Base-by-base conservation (phyloP, 2,888 invertebrate genomes). In the Capitulum mitella region DNA sequence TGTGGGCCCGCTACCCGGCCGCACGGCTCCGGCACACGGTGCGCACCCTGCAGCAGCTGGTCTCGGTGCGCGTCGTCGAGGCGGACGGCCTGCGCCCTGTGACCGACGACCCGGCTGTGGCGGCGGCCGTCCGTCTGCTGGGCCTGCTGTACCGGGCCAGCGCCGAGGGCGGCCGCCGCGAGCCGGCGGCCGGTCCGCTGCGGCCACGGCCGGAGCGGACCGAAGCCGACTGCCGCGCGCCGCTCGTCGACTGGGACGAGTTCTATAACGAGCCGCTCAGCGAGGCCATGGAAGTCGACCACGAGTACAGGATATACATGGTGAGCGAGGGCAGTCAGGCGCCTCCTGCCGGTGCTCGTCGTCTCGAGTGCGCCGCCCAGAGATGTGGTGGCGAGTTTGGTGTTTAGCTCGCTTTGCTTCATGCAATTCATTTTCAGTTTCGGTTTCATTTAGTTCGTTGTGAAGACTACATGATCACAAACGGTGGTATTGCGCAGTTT, bases 241-340 rank as follows among this genome's bases (percentile, higher is more conserved):
- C 97, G 58, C 89, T 91, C 83, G 89, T 97, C 85, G 91, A 93
- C 79, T 94, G 93, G 84, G 91, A 92, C 81, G 96, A 97, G 84
- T 97, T 97, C 87, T 94, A 97, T 86, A 97, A 97, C 86, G 97
- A 97, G 86, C 92, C 93, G 0, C 88, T 97, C 77, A 95, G 95
- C 87, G 96, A 97, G 86, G 91, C 91, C 79, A 91, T 97, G 81
- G 95, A 95, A 88, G 95, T 97, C 93, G 95, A 96, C 86, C 91
- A 92, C 84, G 97, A 97, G 87, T 96, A 95, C 87, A 92, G 94
- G 78, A 92, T 93, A 85, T 97, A 92, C 86, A 93, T 93, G 80
- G 83, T 84, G 70, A 91, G 91, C 77, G 85, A 86, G 79, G 84
- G 84, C 64, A 46, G 10, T 46, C 46, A 46, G n/a, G n/a, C n/a